These are phyloP conservation scores for Cynodonichthys magdalenae DNA, from an alignment of 2,797 vertebrate species.

Conservation along the genomic window DNA sequence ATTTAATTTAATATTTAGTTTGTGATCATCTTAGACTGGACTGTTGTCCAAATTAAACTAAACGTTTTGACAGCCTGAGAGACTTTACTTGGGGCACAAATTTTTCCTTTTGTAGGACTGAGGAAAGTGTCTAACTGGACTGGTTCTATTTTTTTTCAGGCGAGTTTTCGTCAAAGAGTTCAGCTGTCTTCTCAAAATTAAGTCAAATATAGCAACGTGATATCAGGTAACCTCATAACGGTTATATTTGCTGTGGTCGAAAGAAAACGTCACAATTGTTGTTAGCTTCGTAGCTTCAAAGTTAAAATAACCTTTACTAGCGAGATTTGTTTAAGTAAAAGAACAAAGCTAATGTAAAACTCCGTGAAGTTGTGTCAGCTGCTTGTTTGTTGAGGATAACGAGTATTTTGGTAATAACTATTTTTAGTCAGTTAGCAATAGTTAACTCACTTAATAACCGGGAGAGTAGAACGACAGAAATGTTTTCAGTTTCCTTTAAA, in stretches of 20 bases:
- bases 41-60: neutral
- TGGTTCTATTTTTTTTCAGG: neutral
- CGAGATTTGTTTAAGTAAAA: conserved; percentile 16
- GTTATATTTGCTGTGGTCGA: neutral
- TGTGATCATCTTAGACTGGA: neutral
- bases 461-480: conserved; percentile 45
- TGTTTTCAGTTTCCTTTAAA: conserved; percentile 25
- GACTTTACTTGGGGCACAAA: rapidly evolving
- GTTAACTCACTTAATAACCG: conserved; percentile 21
- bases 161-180: conserved; percentile 22
- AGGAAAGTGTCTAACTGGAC: conserved; percentile 41
- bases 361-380: conserved; percentile 3
- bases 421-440: conserved; percentile 35
- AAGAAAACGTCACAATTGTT: neutral
- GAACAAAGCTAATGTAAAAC: conserved; percentile 3
- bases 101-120: rapidly evolving
- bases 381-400: conserved; percentile 10
- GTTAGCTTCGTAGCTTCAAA: conserved; percentile 1
- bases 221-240: neutral
- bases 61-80: conserved; percentile 35
- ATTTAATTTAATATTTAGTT: rapidly evolving
- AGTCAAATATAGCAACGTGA: neutral
- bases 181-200: conserved; percentile 17
- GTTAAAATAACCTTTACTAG: conserved; percentile 11
- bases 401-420: conserved; percentile 3